Conservation (phyloP, 2,888 invertebrate genomes). For the Criorhina ranunculi region DNA sequence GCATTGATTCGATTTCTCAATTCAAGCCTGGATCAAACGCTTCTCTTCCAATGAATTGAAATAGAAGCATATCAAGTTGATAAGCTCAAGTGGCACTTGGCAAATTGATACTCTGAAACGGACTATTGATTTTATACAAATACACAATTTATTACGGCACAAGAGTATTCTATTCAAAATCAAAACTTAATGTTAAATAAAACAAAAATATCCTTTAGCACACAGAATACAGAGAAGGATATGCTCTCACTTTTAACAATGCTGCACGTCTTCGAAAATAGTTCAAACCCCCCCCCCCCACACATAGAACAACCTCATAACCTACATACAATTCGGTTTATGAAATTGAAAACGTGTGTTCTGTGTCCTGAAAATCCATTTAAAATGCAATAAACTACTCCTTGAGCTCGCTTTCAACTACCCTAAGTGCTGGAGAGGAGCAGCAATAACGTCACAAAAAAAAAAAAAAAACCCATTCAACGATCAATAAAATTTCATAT, state of each 20-base stretch:
- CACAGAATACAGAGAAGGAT: not conserved
- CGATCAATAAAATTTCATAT: slow-evolving; percentile 73
- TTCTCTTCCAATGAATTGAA: slow-evolving; percentile 11
- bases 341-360: slow-evolving; percentile 49
- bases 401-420: slow-evolving; percentile 41
- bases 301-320: slow-evolving; percentile 23
- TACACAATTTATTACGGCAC: not conserved
- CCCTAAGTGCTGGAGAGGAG: slow-evolving; percentile 25
- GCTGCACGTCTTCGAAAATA: slow-evolving; percentile 1
- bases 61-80: slow-evolving; percentile 36
- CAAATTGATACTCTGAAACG: slow-evolving; percentile 52
- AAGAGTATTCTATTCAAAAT: too few species aligned
- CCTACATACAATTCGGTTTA: slow-evolving; percentile 50
- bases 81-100: slow-evolving; percentile 37
- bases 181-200: slow-evolving; percentile 1
- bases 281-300: not conserved
- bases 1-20: slow-evolving; percentile 24
- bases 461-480: slow-evolving; percentile 9
- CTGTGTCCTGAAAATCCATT: slow-evolving; percentile 44
- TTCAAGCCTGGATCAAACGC: slow-evolving; percentile 1
- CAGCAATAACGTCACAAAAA: slow-evolving; percentile 29
- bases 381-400: slow-evolving; percentile 57
- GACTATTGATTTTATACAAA: slow-evolving; percentile 13
- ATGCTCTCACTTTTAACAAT: slow-evolving; percentile 13
- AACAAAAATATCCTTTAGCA: not conserved